These are phyloP conservation scores for Sminthurides aquaticus DNA, from an alignment of 2,888 invertebrate genomes.

Conservation along the genomic window DNA sequence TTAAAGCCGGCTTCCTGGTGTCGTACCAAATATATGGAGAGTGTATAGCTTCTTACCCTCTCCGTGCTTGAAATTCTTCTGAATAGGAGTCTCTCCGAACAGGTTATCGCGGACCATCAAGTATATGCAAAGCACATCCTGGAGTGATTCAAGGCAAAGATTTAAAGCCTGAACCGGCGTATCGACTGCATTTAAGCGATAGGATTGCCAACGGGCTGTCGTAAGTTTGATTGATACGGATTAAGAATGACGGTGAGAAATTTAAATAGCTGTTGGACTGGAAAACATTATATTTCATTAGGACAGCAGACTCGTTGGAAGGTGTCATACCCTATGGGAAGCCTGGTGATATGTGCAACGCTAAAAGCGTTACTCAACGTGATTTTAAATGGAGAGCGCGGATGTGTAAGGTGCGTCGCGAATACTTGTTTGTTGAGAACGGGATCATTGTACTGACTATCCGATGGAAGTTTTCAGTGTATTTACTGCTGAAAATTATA, in stretches of 20 bases:
- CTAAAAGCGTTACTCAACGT: slow-evolving; percentile 33
- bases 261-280: no score
- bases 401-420: slow-evolving; percentile 15
- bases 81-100: slow-evolving; percentile 38
- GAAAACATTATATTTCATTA: no score
- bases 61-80: no score
- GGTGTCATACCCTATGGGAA: slow-evolving; percentile 36
- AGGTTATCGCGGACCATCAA: slow-evolving; percentile 36
- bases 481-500: no score
- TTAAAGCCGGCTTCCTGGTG: no score
- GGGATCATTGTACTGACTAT: no score
- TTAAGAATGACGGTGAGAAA: no score
- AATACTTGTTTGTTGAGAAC: no score
- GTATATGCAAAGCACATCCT: slow-evolving; percentile 23
- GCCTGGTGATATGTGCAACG: slow-evolving; percentile 37
- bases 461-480: no score
- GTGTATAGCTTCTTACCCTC: no score
- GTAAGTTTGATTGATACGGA: no score
- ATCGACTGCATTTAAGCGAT: slow-evolving; percentile 36
- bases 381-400: slow-evolving; percentile 40
- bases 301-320: slow-evolving; percentile 38
- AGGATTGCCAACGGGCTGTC: slow-evolving; percentile 24
- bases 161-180: slow-evolving; percentile 36
- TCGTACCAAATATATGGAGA: no score
- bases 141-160: slow-evolving; percentile 29